Base-by-base conservation (phyloP, 1,140 invertebrate species). In the Cyclina sinensis region DNA sequence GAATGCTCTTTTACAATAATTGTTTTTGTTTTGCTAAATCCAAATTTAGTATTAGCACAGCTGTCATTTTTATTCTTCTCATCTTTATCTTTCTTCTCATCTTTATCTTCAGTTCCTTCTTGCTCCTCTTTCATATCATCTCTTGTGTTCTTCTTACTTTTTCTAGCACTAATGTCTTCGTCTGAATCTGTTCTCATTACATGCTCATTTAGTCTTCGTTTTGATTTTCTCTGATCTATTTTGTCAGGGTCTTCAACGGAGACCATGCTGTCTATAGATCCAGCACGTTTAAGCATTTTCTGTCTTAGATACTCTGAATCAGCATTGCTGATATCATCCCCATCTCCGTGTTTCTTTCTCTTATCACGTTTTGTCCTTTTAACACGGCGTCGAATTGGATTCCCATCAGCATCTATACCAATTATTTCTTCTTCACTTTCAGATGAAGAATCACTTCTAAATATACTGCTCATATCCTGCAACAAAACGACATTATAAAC, bases 401-500 rank as follows among this genome's bases (percentile, higher is more conserved):
- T 39, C 9, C 85, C 85, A 54, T 86, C 85, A 37, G 85, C 46
- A 21, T 73, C 85, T 18, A 79, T 79, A 9, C 85, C 85, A 2
- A 79, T 79, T 39, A 86, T 62, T 82, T 84, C 81, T 21, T 46
- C 54, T 16, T 79, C 85, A 37, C 48, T 86, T 24, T 79, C 85
- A 12, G 57, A n/a, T 1, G 78, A 81, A 39, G 12, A 84, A 12
- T 68, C 81, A 21, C 54, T 65, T 37, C 43, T 57, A 39, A 79
- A 79, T 46, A 79, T 27, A 51, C 74, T 86, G 74, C 85, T 86
- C 54, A 78, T 79, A 18, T 86, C 30, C 85, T 86, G 27, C 0
- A 57, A 39, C 18, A 7, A 43, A 2, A 76, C n/a, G n/a, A n/a
- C n/a, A n/a, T n/a, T n/a, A n/a, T n/a, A n/a, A n/a, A n/a, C n/a